Base-by-base conservation (phyloP, 2,113 vertebrate genomes). In the Rhinolophus sinicus region DNA sequence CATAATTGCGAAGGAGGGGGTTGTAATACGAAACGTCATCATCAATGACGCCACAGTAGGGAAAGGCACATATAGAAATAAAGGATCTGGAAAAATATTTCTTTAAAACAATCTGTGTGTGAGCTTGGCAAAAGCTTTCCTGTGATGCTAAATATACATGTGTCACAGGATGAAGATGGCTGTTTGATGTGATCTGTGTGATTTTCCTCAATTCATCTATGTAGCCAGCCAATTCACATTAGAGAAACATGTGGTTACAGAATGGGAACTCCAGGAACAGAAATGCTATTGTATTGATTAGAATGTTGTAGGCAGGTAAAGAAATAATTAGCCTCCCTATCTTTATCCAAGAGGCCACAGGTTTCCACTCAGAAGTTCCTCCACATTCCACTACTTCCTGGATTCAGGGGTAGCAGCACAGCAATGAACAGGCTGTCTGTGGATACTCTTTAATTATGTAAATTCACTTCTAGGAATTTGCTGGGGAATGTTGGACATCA, bases 371-470 rank as follows among this genome's bases (percentile, higher is more conserved):
- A 12, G 15, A 84, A 21, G 0, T 26, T 9, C 4, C 1, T 91
- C 1, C 6, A 12, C 21, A 14, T 2, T 26, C 15, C 5, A 26
- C 9, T 58, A 30, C 7, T 21, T 40, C 38, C 16, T 40, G n/a
- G 44, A 77, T 65, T 47, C 30, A 62, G 21, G 11, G 18, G 2
- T 44, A 58, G 2, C 8, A 11, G 2, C 13, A n/a, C 2, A 24
- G 1, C 4, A 28, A 3, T 47, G 7, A 80, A 9, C 1, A 35
- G 21, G 2, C 0, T 0, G 7, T 86, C 16, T 64, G 18, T 52
- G 47, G 40, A 40, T 14, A 12, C 3, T 38, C 3, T 69, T 26
- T 88, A 56, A 18, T 72, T 77, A 26, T 16, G 15, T 22, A 69
- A 62, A 88, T 62, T 62, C 1, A 50, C 64, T 91, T 89, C 33